Evolutionary conservation across 2,797 vertebrate species (phyloP), one percentile per base, ranked within the genome.

Genomic region (Menidia menidia): DNA sequence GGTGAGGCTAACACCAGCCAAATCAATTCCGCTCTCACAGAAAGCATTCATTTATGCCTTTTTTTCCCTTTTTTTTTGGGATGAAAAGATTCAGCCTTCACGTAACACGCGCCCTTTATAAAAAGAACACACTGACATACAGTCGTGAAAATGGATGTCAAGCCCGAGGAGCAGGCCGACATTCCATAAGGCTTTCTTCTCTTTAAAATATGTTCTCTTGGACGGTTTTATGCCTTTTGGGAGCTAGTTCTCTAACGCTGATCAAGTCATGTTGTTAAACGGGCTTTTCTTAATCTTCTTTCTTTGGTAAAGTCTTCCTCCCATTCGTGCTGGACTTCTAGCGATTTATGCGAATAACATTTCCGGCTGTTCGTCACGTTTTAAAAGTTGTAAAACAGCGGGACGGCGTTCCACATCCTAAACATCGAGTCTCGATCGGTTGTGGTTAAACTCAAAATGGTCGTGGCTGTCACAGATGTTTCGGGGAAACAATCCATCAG

Each of bases 21-120:
- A 85, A 89, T 89, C 84, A 78, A 86, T 86, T 78, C 64, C 25
- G 65, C 76, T 87, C 77, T 62, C 72, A 74, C 61, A 78, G 78
- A 87, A 86, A 77, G 59, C 82, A 33, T 80, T 82, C 60, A 68
- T 63, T 80, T 67, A 71, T 56, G 78, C 69, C 60, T 70, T 60
- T 83, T 69, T 78, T 77, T 25, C 2, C 25, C 2, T 25, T 25
- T 25, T 25, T 25, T 25, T 25, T 25, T 25, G 25, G 25, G 76
- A 78, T 78, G 68, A 78, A 77, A 73, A 78, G 70, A 74, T 78
- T 56, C 67, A 65, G 67, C 67, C 58, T 75, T 85, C 58, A 68
- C 77, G 61, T 39, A 35, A 69, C 73, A 71, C 63, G 43, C 30
- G 30, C 3, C 31, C 63, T 63, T 58, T 71, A 69, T 75, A 50